These are phyloP conservation scores for Eutrigla gurnardus DNA, from an alignment of 2,797 vertebrate species.

Conservation along the genomic window DNA sequence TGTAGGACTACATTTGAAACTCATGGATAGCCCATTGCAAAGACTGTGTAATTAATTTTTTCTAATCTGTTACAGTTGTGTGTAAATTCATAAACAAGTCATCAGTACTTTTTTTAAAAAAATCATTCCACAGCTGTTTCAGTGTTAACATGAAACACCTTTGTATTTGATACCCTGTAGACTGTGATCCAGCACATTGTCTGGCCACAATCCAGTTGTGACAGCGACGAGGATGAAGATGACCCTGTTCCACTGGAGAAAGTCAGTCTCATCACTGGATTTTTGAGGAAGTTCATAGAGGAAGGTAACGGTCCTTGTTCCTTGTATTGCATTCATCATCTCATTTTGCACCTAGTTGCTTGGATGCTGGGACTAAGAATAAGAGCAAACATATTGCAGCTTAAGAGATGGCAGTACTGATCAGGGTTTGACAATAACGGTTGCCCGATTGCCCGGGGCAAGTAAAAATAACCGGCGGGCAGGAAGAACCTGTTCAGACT, in stretches of 20 bases:
- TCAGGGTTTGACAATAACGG: no score
- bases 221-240: neutral
- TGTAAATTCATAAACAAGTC: neutral
- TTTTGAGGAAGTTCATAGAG: conserved; percentile 2
- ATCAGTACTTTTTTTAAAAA: neutral
- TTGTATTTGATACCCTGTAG: neutral
- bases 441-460: no score
- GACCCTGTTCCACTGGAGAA: neutral
- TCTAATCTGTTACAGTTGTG: neutral
- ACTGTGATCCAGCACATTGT: neutral
- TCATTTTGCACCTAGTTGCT: conserved; percentile 1
- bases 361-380: neutral
- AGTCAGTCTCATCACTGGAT: neutral
- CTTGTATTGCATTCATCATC: neutral
- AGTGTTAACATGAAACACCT: neutral
- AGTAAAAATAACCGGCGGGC: no score
- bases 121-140: neutral
- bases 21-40: neutral
- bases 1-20: no score
- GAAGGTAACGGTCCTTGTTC: neutral
- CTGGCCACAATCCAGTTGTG: neutral
- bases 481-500: neutral
- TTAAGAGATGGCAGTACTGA: neutral
- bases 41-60: neutral
- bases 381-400: neutral